Conservation (phyloP, 1,140 invertebrate genomes). For the Ectropis grisescens region DNA sequence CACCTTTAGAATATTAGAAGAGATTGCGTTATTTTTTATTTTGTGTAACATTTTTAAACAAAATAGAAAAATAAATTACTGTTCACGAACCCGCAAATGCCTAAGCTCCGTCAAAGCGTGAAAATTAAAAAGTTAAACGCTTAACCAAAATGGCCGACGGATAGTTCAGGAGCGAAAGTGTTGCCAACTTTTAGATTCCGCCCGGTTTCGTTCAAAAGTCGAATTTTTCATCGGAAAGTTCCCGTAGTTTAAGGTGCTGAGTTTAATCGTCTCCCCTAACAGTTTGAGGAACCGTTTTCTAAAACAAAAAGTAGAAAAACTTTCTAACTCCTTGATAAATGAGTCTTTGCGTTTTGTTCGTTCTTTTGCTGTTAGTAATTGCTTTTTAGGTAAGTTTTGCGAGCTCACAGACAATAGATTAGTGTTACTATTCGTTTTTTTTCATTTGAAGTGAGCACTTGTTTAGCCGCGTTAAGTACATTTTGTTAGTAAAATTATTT, state of each 20-base stretch:
- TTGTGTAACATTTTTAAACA: no score
- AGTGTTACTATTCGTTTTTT: no score
- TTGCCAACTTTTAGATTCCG: constrained; percentile 57
- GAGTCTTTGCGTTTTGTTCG: constrained; percentile 3
- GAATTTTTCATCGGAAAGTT: constrained; percentile 45
- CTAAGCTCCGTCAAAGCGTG: constrained; percentile 5
- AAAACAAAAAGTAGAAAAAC: constrained; percentile 8
- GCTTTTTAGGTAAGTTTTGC: no score
- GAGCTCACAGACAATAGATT: no score
- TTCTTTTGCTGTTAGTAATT: no score
- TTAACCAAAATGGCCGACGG: constrained; percentile 49
- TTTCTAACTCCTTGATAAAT: constrained; percentile 6
- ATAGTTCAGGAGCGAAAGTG: constrained; percentile 58
- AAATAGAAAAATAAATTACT: no score
- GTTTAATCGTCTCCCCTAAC: constrained; percentile 31
- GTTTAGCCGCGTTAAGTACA: no score
- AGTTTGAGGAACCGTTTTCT: constrained; percentile 5
- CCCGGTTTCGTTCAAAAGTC: constrained; percentile 27
- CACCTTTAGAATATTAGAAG: no score
- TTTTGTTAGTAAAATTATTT: no score
- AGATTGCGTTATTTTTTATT: no score
- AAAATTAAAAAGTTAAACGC: constrained; percentile 49
- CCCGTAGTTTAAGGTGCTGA: constrained; percentile 17
- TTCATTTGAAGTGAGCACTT: no score
- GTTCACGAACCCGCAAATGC: no score